Evolutionary conservation across 2,797 vertebrate species (phyloP), one percentile per base, ranked within the genome.

Genomic region (Pteronotus mesoamericanus): DNA sequence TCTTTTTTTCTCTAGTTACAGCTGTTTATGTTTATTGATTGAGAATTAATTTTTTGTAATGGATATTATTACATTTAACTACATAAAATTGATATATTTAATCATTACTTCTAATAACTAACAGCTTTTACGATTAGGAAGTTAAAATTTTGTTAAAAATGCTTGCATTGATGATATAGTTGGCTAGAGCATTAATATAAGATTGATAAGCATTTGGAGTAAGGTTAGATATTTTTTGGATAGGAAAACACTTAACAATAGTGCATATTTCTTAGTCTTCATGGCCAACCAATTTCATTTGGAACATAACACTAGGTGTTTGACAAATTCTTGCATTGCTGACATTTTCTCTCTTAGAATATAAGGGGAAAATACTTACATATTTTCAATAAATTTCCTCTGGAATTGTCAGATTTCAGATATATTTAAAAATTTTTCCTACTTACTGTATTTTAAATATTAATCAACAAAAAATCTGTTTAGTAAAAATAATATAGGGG

Each of bases 341-440:
- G 64, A 89, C 24, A 57, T 89, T 93, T 95, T 93, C 42, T 85
- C 9, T 83, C 37, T 86, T 48, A 89, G 72, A 79, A 72, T 72
- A 12, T 85, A 55, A 57, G 46, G 68, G 51, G 1, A 61, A 78
- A 79, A 85, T 64, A 78, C 32, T 55, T 66, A 44, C 46, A 32
- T 59, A 77, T n/a, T n/a, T n/a, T 61, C 32, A 88, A 15, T 84
- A 16, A 51, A 82, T 88, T 95, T 95, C 77, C 69, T 88, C 37
- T 92, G 34, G n/a, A 22, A 46, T 91, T 34, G 53, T 53, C 51
- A 82, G 83, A 87, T 80, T 57, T 74, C 46, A 87, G 75, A 82
- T 74, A 21, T 37, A 57, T 84, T 68, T 77, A 61, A 55, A 79
- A 71, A 19, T n/a, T 59, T 94, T 89, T 90, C 89, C 46, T 72